These are phyloP conservation scores for Hoplodrina ambigua DNA, from an alignment of 2,888 invertebrate species.

Conservation along the genomic window DNA sequence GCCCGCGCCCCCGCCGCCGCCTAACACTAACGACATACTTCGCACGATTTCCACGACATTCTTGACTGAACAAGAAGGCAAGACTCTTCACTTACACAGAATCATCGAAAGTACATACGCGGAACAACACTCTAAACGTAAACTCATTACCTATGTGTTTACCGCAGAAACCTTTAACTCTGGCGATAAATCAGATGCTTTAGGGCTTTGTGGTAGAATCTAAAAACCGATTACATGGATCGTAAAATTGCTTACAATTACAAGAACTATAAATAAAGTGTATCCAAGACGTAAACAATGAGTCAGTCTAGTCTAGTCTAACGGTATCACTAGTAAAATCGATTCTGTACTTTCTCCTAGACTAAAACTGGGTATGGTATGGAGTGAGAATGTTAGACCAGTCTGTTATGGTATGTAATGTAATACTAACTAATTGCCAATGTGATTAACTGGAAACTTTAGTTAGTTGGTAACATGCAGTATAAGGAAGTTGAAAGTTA, in stretches of 20 bases:
- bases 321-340: constrained; percentile 62
- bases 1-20: constrained; percentile 49
- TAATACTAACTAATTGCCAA: constrained; percentile 52
- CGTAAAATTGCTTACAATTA: constrained; percentile 60
- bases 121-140: constrained; percentile 44
- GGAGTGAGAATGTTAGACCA: constrained; percentile 50
- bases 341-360: constrained; percentile 75
- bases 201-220: constrained; percentile 48
- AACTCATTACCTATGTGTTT: constrained; percentile 44
- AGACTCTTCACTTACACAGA: constrained; percentile 57
- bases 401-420: constrained; percentile 60
- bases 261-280: constrained; percentile 61
- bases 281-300: constrained; percentile 68
- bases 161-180: constrained; percentile 41
- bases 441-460: constrained; percentile 21
- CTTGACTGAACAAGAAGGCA: constrained; percentile 66
- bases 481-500: constrained; percentile 17
- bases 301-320: constrained; percentile 66
- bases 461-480: constrained; percentile 17
- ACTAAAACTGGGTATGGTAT: constrained; percentile 70
- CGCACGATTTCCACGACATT: constrained; percentile 77
- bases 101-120: constrained; percentile 46
- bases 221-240: constrained; percentile 52
- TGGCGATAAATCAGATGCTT: constrained; percentile 49
- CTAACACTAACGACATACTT: constrained; percentile 74